A percentile compares a stretch with the other conserved stretches of the same genome.
Evolutionary conservation across 2,113 vertebrate species (phyloP).

Genomic region (Tachysurus vachellii): DNA sequence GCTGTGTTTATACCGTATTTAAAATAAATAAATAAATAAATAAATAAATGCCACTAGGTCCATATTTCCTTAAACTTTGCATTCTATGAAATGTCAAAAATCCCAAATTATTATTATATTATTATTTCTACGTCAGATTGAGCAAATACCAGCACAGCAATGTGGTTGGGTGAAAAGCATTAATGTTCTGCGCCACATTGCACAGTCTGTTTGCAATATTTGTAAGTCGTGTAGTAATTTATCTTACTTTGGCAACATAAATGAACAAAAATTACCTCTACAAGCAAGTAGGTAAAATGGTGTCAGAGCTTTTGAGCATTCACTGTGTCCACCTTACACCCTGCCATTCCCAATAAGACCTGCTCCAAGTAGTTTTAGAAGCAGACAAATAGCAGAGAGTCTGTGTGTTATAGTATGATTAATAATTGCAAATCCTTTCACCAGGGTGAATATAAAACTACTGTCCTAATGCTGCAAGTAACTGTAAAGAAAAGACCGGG

Average conservation of each 20-base stretch:
- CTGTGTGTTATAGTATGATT: constrained; percentile 61
- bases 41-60: neutral
- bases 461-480: constrained; percentile 49
- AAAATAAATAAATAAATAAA: constrained; percentile 1
- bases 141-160: neutral
- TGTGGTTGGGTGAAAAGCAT: neutral
- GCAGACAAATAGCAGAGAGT: constrained; percentile 54
- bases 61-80: neutral
- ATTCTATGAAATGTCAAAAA: neutral
- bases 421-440: constrained; percentile 64
- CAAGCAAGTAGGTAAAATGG: constrained; percentile 16
- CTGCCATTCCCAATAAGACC: constrained; percentile 38
- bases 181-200: neutral
- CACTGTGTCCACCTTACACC: constrained; percentile 24
- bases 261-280: constrained; percentile 40
- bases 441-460: constrained; percentile 46
- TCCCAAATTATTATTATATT: neutral
- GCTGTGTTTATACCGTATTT: constrained; percentile 14
- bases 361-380: constrained; percentile 57
- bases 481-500: constrained; percentile 49
- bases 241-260: constrained; percentile 44
- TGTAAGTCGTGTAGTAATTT: constrained; percentile 29
- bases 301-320: constrained; percentile 1
- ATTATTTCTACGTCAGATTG: neutral
- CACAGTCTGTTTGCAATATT: constrained; percentile 16